These are phyloP conservation scores for Pipa parva DNA, from an alignment of 2,113 vertebrate genomes.

Conservation along the genomic window DNA sequence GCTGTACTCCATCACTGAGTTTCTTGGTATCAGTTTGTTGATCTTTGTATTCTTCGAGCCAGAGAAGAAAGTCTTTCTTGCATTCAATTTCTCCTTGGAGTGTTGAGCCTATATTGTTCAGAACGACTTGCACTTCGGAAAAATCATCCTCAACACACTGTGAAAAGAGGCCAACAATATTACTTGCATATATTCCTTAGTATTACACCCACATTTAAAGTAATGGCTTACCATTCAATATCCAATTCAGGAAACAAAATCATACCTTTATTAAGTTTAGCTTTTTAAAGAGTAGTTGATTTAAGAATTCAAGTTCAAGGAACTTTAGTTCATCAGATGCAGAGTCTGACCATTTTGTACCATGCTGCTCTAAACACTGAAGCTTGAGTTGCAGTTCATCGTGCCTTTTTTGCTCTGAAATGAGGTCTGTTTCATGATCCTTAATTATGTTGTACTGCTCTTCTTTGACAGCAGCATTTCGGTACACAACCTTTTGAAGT, in stretches of 20 bases:
- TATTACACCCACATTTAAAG: too few relatives aligned
- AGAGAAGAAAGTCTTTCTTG: conserved; percentile 48
- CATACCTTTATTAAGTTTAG: conserved; percentile 4
- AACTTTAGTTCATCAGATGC: conserved; percentile 35
- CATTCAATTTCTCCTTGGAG: conserved; percentile 51
- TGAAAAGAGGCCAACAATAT: conserved; percentile 5
- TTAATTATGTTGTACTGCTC: conserved; percentile 50
- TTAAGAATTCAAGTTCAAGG: conserved; percentile 33
- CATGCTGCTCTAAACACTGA: conserved; percentile 37
- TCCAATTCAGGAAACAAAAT: too few relatives aligned
- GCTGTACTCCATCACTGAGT: conserved; percentile 53
- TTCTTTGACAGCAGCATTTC: conserved; percentile 47
- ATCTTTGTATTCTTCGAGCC: conserved; percentile 54
- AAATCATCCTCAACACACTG: conserved; percentile 60
- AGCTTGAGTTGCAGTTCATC: conserved; percentile 49
- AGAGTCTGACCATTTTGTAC: conserved; percentile 30
- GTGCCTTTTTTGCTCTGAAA: conserved; percentile 59
- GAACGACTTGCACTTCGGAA: conserved; percentile 53
- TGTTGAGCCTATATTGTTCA: conserved; percentile 50
- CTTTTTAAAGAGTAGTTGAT: conserved; percentile 5
- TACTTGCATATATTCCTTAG: too few relatives aligned
- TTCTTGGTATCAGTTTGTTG: conserved; percentile 47
- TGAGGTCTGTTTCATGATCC: conserved; percentile 46
- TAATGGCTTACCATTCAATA: too few relatives aligned
- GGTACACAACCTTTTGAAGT: conserved; percentile 53